phyloP scores from a whole-genome alignment of 1,140 invertebrate species.

The Listronotus oregonensis region DNA sequence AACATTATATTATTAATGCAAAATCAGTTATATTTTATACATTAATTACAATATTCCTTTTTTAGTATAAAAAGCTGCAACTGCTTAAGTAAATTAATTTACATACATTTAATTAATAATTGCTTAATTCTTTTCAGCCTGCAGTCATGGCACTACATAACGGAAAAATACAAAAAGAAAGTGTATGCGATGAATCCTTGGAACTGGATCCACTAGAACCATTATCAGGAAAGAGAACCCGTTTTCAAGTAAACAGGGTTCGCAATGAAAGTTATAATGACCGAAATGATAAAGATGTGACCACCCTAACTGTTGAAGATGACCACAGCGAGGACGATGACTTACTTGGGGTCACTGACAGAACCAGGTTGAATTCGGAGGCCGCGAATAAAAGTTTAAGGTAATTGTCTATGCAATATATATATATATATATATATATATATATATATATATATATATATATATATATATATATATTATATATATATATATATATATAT shows the following conservation, averaged over 20 bases:
- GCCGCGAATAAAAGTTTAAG: conserved; percentile 82
- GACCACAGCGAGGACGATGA: conserved; percentile 42
- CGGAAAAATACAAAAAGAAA: too few relatives aligned
- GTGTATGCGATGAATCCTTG: neutral
- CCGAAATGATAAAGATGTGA: conserved; percentile 18
- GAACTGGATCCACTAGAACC: conserved; percentile 26
- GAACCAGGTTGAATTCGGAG: conserved; percentile 61
- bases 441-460: too few relatives aligned
- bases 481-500: too few relatives aligned
- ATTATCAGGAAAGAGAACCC: conserved; percentile 43
- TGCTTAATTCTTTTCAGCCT: too few relatives aligned
- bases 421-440: too few relatives aligned
- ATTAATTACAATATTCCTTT: too few relatives aligned
- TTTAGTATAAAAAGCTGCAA: too few relatives aligned
- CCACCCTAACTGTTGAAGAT: conserved; percentile 22
- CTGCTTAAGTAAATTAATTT: too few relatives aligned
- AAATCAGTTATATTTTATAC: too few relatives aligned
- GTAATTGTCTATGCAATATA: conserved; percentile 48
- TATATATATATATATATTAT: too few relatives aligned
- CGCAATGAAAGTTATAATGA: conserved; percentile 43
- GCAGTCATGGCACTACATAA: too few relatives aligned
- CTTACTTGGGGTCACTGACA: conserved; percentile 39
- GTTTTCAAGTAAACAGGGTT: conserved; percentile 54
- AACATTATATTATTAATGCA: too few relatives aligned
- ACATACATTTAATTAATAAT: neutral